Evolutionary conservation across 2,888 invertebrate species (phyloP).

Genomic region (Plebejus argus): DNA sequence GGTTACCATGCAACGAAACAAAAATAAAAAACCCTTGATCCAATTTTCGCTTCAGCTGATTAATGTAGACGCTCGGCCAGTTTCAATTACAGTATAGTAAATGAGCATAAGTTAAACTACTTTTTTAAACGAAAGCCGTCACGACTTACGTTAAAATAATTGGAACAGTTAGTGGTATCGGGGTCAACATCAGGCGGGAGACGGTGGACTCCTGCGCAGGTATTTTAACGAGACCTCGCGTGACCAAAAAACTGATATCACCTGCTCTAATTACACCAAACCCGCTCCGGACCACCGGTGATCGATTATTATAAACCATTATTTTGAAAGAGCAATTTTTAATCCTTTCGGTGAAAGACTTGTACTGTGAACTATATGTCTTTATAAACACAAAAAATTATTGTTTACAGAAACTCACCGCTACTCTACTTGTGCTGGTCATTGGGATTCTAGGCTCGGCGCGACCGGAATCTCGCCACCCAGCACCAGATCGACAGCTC

Average conservation of each 20-base stretch:
- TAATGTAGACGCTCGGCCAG: background rate
- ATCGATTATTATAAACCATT: constrained; percentile 31
- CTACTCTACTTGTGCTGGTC: constrained; percentile 40
- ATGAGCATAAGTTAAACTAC: constrained; percentile 14
- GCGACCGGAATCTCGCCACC: constrained; percentile 42
- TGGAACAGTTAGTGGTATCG: constrained; percentile 49
- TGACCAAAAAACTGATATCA: constrained; percentile 55
- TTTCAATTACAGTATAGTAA: background rate
- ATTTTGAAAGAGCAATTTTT: background rate
- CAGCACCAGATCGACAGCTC: constrained; percentile 32
- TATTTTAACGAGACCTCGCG: constrained; percentile 71
- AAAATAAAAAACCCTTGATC: background rate
- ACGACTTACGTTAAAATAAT: constrained; percentile 43
- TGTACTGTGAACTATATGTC: no score
- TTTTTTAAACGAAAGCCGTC: constrained; percentile 35
- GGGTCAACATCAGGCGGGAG: constrained; percentile 65
- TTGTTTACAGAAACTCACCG: constrained; percentile 45
- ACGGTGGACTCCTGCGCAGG: constrained; percentile 61
- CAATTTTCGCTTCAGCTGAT: background rate
- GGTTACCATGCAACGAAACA: background rate
- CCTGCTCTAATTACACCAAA: constrained; percentile 62
- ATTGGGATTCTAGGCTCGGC: constrained; percentile 42
- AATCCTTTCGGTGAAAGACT: background rate
- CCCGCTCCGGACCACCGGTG: constrained; percentile 44
- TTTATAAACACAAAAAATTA: no score